Percentiles rank a stretch among this genome's conserved stretches.
These are phyloP conservation scores for Hippopotamus amphibius DNA, from an alignment of 2,113 vertebrate species.

Conservation along the genomic window DNA sequence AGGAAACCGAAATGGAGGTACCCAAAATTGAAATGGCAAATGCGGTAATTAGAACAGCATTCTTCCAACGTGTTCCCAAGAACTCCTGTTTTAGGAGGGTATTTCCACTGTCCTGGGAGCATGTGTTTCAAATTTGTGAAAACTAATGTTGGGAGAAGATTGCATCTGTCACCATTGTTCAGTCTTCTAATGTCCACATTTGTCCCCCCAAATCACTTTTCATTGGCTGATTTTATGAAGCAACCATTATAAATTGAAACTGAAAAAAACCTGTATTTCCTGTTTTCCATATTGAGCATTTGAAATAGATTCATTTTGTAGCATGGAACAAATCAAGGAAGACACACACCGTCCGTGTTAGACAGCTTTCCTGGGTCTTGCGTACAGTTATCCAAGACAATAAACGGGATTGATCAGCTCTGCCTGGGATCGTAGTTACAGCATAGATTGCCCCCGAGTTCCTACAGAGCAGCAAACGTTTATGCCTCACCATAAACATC, in stretches of 20 bases:
- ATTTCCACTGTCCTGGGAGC: background rate
- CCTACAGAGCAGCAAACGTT: background rate
- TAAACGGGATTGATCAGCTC: background rate
- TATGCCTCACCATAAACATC: background rate
- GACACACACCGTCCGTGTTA: fast-evolving
- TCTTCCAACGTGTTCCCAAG: fast-evolving
- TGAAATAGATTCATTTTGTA: background rate
- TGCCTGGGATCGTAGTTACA: background rate
- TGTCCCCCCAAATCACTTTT: background rate
- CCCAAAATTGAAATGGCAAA: background rate
- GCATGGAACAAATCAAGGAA: fast-evolving
- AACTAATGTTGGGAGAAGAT: fast-evolving
- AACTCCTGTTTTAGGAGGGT: too few relatives aligned
- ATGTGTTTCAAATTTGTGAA: background rate
- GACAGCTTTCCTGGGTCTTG: too few relatives aligned
- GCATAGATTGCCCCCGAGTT: fast-evolving
- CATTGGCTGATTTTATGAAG: background rate
- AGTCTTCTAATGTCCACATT: background rate
- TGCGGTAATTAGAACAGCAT: fast-evolving
- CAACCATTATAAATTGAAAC: background rate
- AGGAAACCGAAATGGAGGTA: background rate
- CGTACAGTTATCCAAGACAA: fast-evolving
- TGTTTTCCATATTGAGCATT: background rate
- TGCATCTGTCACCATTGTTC: too few relatives aligned
- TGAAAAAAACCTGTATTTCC: fast-evolving